These are phyloP conservation scores for Parochlus steinenii DNA, from an alignment of 2,888 invertebrate genomes.

Conservation along the genomic window DNA sequence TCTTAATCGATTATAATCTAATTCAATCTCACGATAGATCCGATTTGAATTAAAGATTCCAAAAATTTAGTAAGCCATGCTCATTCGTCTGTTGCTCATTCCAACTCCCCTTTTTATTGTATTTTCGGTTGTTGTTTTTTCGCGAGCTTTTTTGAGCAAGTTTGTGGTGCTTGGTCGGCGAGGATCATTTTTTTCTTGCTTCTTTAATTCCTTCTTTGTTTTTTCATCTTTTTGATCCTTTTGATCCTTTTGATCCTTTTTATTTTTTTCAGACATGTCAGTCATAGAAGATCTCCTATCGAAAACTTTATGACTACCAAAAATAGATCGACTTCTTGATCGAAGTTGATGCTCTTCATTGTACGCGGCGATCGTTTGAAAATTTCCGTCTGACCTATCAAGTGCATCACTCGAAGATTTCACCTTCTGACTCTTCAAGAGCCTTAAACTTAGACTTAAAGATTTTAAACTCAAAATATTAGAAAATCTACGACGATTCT, in stretches of 20 bases:
- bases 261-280: constrained; percentile 2
- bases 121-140: no score
- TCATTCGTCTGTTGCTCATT: no score
- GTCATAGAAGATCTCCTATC: constrained; percentile 9
- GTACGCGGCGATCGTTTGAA: constrained; percentile 7
- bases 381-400: constrained; percentile 7
- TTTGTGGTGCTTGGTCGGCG: no score
- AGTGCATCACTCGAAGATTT: no score
- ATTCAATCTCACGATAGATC: no score
- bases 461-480: constrained; percentile 9
- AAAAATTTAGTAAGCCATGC: no score
- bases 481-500: constrained; percentile 1
- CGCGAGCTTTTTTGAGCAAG: no score
- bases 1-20: no score
- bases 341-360: neutral
- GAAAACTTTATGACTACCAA: constrained; percentile 8
- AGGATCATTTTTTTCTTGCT: no score
- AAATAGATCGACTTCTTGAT: neutral
- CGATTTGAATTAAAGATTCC: no score
- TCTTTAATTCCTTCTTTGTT: no score
- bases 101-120: no score
- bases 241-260: neutral
- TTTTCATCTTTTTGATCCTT: neutral
- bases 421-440: constrained; percentile 5
- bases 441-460: constrained; percentile 8